A percentile compares a stretch with the other conserved stretches of the same genome.
These are phyloP conservation scores for Telmatherina bonti DNA, from an alignment of 2,797 vertebrate species.

Conservation along the genomic window DNA sequence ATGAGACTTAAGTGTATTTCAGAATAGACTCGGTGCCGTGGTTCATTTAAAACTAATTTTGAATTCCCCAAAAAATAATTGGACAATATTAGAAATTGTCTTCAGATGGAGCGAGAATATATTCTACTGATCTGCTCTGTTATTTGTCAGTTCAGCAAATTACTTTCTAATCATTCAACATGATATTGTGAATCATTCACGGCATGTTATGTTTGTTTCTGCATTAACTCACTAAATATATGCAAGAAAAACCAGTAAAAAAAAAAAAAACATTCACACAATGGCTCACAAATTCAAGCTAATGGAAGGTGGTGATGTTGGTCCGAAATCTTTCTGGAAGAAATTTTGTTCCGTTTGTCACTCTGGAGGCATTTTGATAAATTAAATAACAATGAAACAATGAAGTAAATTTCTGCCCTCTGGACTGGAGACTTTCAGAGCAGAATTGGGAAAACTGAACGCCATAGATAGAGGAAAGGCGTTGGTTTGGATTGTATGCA, in stretches of 20 bases:
- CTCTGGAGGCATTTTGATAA: background rate
- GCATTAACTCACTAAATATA: background rate
- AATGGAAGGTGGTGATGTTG: background rate
- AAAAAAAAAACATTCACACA: background rate
- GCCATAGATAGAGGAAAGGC: constrained; percentile 16
- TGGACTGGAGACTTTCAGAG: background rate
- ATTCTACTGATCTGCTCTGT: background rate
- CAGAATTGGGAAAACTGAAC: constrained; percentile 4
- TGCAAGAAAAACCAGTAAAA: background rate
- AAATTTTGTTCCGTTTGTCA: background rate
- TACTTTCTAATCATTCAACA: background rate
- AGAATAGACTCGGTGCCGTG: too few species aligned
- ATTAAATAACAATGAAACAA: background rate
- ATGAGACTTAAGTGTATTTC: too few species aligned
- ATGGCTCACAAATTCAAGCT: background rate
- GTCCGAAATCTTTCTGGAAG: background rate
- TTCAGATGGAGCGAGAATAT: background rate
- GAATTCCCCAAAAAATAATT: too few species aligned
- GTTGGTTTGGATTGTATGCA: constrained; percentile 5
- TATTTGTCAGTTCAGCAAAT: accelerated
- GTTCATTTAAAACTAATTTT: too few species aligned
- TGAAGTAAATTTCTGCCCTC: background rate
- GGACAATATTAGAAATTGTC: too few species aligned
- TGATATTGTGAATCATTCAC: background rate
- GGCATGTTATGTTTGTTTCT: background rate